Evolutionary conservation across 2,113 vertebrate genomes (phyloP), one percentile per base, ranked within the genome.

Genomic region (Rhegmatorhina hoffmannsi): DNA sequence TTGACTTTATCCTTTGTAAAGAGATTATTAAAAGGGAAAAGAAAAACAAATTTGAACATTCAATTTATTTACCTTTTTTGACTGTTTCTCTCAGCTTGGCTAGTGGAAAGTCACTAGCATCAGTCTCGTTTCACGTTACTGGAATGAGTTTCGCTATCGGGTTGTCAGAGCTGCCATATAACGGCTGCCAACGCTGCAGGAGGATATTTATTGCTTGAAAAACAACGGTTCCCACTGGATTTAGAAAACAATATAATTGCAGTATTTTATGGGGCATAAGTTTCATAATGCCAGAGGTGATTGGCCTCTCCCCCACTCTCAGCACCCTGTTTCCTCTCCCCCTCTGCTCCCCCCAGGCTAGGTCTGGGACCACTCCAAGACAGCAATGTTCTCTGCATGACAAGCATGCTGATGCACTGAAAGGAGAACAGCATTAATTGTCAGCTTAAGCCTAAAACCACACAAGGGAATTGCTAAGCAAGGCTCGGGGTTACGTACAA

Each of bases 121-220:
- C 11, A 23, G 83, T 87, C 70, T 93, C 72, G 31, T 60, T 84
- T 92, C 90, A 58, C 60, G 69, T 92, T 84, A 84, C 73, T 21
- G 26, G 84, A 92, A 94, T 76, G 87, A 89, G 40, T 94, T 95
- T 91, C 77, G 46, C 93, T 92, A 72, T 78, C 23, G 15, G 36
- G 47, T 81, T 93, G 87, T 84, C 94, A 94, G 76, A 84, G 64
- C 85, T 89, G 93, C 94, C 82, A 64, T 84, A 75, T 84, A 92
- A 89, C 0, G 0, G 83, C 90, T 96, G 90, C 92, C 94, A 93
- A 43, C n/a, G 0, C 86, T 75, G 85, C 86, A 84, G 92, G 80
- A 91, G 66, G 76, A 92, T 93, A 94, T 97, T 96, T 96, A 97
- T 93, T 95, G 66, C 76, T 62, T 64, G 73, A 60, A 92, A 93